Evolutionary conservation across 2,888 invertebrate genomes (phyloP).

Genomic region (Caenorhabditis zanzibari): DNA sequence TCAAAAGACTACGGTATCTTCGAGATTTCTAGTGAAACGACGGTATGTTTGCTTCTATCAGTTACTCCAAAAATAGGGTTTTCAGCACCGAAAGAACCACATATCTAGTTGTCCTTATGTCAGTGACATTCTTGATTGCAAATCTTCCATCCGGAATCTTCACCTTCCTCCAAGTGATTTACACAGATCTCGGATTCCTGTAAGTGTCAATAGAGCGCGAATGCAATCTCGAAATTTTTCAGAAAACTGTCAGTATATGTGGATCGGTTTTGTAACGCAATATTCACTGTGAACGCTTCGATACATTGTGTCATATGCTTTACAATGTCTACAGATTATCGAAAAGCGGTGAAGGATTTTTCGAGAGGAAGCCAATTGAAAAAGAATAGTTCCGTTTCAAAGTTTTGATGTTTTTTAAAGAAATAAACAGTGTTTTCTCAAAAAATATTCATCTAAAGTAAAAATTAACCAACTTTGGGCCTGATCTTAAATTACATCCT

Average conservation of each 20-base stretch:
- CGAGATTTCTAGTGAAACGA: too few relatives aligned
- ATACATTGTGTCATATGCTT: constrained; percentile 11
- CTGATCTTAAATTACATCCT: too few relatives aligned
- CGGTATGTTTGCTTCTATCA: too few relatives aligned
- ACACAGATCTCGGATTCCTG: constrained; percentile 18
- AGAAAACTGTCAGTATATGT: neutral
- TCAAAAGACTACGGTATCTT: too few relatives aligned
- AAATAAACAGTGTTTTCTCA: too few relatives aligned
- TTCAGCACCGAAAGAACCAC: constrained; percentile 26
- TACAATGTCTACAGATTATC: constrained; percentile 4
- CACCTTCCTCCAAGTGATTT: constrained; percentile 3
- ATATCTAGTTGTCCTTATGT: neutral
- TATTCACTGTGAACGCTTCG: neutral
- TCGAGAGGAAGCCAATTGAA: too few relatives aligned
- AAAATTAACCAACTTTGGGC: too few relatives aligned
- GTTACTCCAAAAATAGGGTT: too few relatives aligned
- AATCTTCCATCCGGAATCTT: constrained; percentile 13
- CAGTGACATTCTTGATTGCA: constrained; percentile 9
- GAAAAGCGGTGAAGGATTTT: neutral
- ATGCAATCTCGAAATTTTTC: neutral
- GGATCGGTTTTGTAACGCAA: neutral
- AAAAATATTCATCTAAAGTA: too few relatives aligned
- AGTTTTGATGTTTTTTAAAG: too few relatives aligned
- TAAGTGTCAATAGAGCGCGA: neutral
- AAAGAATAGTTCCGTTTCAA: too few relatives aligned